phyloP scores from a whole-genome alignment of 2,888 invertebrate species.

The Gymnoscelis rufifasciata region DNA sequence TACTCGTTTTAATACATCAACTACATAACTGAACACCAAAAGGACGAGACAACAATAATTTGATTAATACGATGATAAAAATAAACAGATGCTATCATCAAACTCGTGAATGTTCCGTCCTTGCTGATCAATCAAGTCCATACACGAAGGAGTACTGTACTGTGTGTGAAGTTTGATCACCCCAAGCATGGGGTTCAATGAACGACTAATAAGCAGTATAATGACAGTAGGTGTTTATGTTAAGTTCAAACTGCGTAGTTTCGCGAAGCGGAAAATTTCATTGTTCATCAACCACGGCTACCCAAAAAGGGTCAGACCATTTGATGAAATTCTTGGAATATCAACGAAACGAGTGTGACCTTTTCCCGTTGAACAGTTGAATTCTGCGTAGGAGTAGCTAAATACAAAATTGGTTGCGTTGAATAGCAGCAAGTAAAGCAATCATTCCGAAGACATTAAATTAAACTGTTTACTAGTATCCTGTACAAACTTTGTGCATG shows the following conservation, averaged over 20 bases:
- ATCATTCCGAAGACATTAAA: constrained; percentile 55
- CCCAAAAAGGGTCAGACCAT: background rate
- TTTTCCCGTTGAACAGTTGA: constrained; percentile 42
- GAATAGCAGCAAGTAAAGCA: constrained; percentile 55
- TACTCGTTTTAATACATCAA: background rate
- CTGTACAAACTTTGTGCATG: background rate
- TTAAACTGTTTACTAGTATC: constrained; percentile 40
- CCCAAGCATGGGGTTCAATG: constrained; percentile 44
- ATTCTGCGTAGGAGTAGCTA: constrained; percentile 61
- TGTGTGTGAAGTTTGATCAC: constrained; percentile 43
- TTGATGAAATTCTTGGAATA: constrained; percentile 7
- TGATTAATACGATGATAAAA: constrained; percentile 7
- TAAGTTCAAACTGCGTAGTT: constrained; percentile 24
- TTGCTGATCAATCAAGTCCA: constrained; percentile 33
- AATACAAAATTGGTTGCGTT: constrained; percentile 67
- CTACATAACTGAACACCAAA: background rate
- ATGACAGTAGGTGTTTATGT: constrained; percentile 27
- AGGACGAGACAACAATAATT: background rate
- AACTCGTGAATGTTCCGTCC: constrained; percentile 26
- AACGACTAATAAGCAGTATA: constrained; percentile 36
- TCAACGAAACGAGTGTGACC: constrained; percentile 38
- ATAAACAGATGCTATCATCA: constrained; percentile 16
- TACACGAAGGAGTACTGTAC: constrained; percentile 32
- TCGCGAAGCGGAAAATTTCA: constrained; percentile 13
- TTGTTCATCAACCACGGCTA: constrained; percentile 3